Conservation (phyloP, 2,797 vertebrate genomes). For the Argya squamiceps region DNA sequence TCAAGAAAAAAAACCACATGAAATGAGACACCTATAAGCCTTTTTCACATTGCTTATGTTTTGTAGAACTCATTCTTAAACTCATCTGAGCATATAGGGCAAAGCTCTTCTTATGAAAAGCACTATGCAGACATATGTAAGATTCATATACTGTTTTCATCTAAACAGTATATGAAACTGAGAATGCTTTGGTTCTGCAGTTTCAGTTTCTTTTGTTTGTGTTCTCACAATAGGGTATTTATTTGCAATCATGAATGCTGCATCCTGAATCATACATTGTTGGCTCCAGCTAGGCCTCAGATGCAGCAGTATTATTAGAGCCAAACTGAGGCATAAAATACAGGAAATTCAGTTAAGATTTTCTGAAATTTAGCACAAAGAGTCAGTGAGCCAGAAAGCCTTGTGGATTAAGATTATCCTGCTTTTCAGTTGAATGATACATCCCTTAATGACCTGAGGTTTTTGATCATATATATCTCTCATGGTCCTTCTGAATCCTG, state of each 20-base stretch:
- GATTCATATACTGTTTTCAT: conserved; percentile 39
- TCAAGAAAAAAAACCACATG: neutral
- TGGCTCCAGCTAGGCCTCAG: neutral
- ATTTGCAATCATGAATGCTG: neutral
- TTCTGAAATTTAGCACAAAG: neutral
- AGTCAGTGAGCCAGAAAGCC: neutral
- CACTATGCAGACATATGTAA: neutral
- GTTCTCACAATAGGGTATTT: neutral
- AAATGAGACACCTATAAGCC: neutral
- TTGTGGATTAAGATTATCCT: neutral
- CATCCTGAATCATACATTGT: neutral
- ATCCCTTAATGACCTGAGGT: neutral
- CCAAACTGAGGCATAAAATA: neutral
- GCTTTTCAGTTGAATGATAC: neutral
- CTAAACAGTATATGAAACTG: neutral
- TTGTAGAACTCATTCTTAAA: neutral
- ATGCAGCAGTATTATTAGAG: neutral
- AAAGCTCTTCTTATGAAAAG: neutral
- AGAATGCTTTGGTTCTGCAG: neutral
- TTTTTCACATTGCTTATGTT: neutral
- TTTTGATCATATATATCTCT: neutral
- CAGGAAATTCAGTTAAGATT: neutral
- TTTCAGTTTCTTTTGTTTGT: neutral
- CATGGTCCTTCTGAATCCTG: neutral
- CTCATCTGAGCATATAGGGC: neutral